Evolutionary conservation across 2,797 vertebrate genomes (phyloP), one percentile per base, ranked within the genome.

Genomic region (Oryzias dopingdopingensis): DNA sequence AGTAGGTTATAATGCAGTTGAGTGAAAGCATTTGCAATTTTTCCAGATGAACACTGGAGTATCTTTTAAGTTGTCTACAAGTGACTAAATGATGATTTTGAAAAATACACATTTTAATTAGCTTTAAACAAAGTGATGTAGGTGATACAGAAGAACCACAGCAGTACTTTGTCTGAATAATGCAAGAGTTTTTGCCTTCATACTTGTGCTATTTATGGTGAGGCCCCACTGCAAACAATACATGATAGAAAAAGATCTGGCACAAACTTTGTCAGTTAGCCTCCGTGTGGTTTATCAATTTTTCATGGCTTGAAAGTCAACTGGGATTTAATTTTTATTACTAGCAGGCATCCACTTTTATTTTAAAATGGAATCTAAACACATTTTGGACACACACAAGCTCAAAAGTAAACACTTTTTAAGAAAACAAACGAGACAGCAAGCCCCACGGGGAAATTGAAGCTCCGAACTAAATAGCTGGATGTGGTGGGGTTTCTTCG

Each of bases 381-480:
- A 81, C 64, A 70, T 63, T 62, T 23, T 22, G 37, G 40, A 41
- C 65, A 73, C 74, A 62, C 50, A 52, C 72, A 65, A 64, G 61
- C 29, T 58, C 41, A 47, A 78, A 83, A 86, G 75, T 84, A 89
- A 89, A 89, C 85, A 89, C 80, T 76, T 77, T 87, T 79, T 80
- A 73, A 49, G 68, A 84, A 89, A 90, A 89, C 82, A 88, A 91
- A 90, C 81, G 82, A 60, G 66, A 59, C 61, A 41, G 17, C 59
- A 42, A 66, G 76, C 78, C 72, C 62, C 41, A 59, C 62, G 82
- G 81, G 81, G 76, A 87, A 84, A 81, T 81, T 18, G 50, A 79
- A 75, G 83, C 82, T 88, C 69, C 82, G 67, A 76, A 79, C 70
- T 88, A 82, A 85, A 88, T 85, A 84, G 80, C 82, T 80, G 86